These are phyloP conservation scores for Eupithecia inturbata DNA, from an alignment of 2,888 invertebrate species.

Conservation along the genomic window DNA sequence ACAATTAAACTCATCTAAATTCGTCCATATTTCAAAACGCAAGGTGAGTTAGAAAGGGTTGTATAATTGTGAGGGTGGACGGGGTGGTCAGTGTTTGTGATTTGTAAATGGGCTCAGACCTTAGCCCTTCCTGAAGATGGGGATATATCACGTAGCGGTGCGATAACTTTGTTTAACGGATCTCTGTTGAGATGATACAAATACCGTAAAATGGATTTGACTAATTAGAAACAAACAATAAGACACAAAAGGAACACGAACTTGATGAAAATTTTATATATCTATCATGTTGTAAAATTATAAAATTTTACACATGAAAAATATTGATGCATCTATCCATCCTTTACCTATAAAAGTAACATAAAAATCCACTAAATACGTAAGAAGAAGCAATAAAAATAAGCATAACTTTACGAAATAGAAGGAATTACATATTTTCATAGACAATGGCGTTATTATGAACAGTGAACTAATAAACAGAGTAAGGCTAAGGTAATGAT, in stretches of 20 bases:
- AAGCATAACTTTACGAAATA: background rate
- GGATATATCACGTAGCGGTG: conserved; percentile 82
- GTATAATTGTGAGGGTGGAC: conserved; percentile 53
- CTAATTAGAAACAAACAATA: too few relatives aligned
- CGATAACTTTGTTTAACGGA: conserved; percentile 77
- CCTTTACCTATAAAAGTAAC: background rate
- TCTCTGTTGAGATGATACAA: conserved; percentile 59
- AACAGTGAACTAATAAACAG: background rate
- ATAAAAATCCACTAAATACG: background rate
- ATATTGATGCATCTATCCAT: background rate
- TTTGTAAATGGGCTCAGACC: conserved; percentile 84
- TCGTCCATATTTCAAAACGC: conserved; percentile 78
- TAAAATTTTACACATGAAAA: background rate
- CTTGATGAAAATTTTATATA: background rate
- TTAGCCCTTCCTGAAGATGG: conserved; percentile 82
- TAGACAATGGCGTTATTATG: background rate
- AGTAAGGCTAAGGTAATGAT: background rate
- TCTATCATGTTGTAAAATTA: background rate
- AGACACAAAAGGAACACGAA: background rate
- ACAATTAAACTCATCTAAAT: conserved; percentile 55
- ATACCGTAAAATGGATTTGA: background rate
- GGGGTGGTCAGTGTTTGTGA: conserved; percentile 83
- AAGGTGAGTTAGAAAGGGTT: conserved; percentile 66
- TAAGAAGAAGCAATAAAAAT: background rate
- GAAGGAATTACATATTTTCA: background rate